A percentile compares a stretch with the other conserved stretches of the same genome.
These are phyloP conservation scores for Lasioglossum oenotherae DNA, from an alignment of 2,888 invertebrate species.

Conservation along the genomic window DNA sequence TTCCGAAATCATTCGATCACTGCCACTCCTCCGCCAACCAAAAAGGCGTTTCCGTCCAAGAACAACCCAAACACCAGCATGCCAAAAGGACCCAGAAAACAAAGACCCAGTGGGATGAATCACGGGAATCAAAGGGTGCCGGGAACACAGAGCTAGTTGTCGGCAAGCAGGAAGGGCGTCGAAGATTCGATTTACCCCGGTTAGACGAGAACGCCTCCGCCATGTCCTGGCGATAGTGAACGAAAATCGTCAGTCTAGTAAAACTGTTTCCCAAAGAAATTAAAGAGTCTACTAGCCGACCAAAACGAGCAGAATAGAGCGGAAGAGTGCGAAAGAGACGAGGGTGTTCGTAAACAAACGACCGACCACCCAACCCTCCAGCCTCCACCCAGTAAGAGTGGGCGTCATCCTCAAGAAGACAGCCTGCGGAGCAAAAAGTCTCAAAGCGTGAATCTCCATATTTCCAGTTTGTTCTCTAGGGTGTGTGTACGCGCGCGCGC, in stretches of 20 bases:
- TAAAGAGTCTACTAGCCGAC: slow-evolving; percentile 23
- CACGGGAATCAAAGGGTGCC: background rate
- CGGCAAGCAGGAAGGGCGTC: background rate
- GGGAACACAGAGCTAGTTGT: background rate
- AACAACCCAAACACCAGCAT: background rate
- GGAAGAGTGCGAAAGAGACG: background rate
- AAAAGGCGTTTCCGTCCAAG: background rate
- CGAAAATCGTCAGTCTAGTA: slow-evolving; percentile 6
- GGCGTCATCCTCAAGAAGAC: background rate
- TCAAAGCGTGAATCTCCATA: slow-evolving; percentile 63
- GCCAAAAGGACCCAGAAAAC: background rate
- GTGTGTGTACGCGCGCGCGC: background rate
- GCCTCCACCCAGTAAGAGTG: background rate
- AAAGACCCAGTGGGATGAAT: background rate
- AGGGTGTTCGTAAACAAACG: background rate
- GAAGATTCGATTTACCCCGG: slow-evolving; percentile 26
- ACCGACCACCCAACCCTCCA: background rate
- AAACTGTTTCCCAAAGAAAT: slow-evolving; percentile 53
- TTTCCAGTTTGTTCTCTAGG: slow-evolving; percentile 48
- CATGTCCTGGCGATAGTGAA: slow-evolving; percentile 1
- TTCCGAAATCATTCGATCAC: background rate
- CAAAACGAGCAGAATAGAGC: background rate
- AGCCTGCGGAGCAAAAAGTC: slow-evolving; percentile 25
- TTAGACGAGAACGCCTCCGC: slow-evolving; percentile 1
- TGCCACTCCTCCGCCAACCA: no score